These are phyloP conservation scores for Masnerella sp. DNA, from an alignment of 2,888 invertebrate genomes.

Conservation along the genomic window DNA sequence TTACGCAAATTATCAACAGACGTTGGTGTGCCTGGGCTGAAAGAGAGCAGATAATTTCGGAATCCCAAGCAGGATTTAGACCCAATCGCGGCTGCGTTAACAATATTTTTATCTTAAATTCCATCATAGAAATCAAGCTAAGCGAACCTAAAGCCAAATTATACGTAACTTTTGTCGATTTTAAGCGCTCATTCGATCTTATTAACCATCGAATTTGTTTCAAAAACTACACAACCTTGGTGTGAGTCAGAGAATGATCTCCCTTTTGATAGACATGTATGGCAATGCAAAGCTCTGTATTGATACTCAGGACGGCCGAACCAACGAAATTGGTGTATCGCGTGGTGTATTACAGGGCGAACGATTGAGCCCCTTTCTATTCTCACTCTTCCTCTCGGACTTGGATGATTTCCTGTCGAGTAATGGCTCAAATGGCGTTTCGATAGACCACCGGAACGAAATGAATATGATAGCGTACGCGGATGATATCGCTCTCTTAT, in stretches of 20 bases:
- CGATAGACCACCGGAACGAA: background rate
- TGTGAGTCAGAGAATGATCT: slow-evolving; percentile 7
- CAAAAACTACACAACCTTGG: slow-evolving; percentile 11
- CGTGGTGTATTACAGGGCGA: slow-evolving; percentile 9
- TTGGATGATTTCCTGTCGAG: background rate
- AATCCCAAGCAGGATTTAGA: slow-evolving; percentile 19
- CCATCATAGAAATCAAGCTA: slow-evolving; percentile 14
- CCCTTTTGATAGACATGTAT: slow-evolving; percentile 7
- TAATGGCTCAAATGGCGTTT: background rate
- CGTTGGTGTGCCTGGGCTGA: slow-evolving; percentile 1
- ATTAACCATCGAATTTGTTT: slow-evolving; percentile 10
- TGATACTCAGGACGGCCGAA: background rate
- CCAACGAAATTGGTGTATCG: background rate
- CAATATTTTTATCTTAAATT: slow-evolving; percentile 19
- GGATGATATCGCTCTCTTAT: background rate
- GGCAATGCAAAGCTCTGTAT: background rate
- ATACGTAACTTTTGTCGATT: slow-evolving; percentile 18
- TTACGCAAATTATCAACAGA: slow-evolving; percentile 3
- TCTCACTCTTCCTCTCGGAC: slow-evolving; percentile 16
- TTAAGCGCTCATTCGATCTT: slow-evolving; percentile 6
- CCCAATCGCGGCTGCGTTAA: slow-evolving; percentile 1
- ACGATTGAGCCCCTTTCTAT: slow-evolving; percentile 9
- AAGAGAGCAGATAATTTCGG: background rate
- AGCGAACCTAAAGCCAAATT: background rate
- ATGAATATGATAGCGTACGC: too few species aligned